Evolutionary conservation across 1,140 invertebrate genomes (phyloP).

Genomic region (Ylistrum balloti): DNA sequence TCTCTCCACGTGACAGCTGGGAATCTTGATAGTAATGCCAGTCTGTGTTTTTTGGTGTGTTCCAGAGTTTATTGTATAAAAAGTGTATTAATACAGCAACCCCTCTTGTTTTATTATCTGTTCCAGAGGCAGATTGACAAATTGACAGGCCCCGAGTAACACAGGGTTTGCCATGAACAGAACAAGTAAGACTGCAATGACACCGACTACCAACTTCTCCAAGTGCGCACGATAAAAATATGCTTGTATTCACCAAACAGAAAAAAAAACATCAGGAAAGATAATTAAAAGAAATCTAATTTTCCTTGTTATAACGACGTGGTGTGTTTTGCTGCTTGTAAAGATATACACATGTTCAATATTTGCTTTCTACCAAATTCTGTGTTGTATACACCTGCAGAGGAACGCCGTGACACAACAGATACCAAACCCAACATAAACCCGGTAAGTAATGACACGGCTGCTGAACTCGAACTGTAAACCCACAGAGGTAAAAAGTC

Average conservation of each 20-base stretch:
- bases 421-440: background rate
- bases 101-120: background rate
- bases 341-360: background rate
- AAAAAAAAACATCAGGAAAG: background rate
- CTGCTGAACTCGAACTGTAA: background rate
- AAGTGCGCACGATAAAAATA: background rate
- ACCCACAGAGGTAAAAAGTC: background rate
- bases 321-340: background rate
- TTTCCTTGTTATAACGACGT: background rate
- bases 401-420: background rate
- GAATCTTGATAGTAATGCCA: background rate
- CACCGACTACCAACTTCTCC: background rate
- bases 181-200: background rate
- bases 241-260: background rate
- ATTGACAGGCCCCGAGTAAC: background rate
- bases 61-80: background rate
- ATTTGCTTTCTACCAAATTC: background rate
- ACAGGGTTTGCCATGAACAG: background rate
- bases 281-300: constrained; percentile 17
- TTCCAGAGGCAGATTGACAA: background rate
- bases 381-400: background rate
- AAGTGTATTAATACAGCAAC: background rate
- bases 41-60: background rate
- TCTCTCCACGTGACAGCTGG: background rate
- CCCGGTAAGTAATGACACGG: background rate